These are phyloP conservation scores for Florisuga fusca DNA, from an alignment of 2,797 vertebrate genomes.

Conservation along the genomic window DNA sequence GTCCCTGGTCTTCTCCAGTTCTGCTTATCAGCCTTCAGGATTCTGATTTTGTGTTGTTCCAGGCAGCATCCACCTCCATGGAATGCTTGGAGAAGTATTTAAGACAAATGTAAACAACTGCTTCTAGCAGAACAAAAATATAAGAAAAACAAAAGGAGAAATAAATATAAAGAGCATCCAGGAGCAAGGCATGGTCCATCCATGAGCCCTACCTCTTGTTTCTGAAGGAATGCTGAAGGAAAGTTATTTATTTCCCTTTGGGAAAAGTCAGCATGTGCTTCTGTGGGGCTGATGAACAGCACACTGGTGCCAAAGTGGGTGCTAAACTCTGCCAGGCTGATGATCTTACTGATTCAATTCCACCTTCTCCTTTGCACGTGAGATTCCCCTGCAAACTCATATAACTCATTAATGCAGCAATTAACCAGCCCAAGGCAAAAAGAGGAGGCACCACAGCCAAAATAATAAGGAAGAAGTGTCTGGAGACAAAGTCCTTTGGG, in stretches of 20 bases:
- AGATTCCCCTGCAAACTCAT: neutral
- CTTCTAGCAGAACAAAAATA: neutral
- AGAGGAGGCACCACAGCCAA: no score
- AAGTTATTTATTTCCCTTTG: neutral
- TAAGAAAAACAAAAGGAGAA: neutral
- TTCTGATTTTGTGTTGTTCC: neutral
- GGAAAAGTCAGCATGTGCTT: accelerated
- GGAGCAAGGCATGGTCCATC: neutral
- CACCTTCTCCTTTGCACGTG: accelerated
- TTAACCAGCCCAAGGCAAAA: neutral
- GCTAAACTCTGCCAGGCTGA: neutral
- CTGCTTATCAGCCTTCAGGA: neutral
- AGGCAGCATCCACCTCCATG: neutral
- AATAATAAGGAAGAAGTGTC: neutral
- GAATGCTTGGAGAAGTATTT: neutral
- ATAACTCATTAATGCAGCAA: neutral
- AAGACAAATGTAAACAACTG: neutral
- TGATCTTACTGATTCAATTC: neutral
- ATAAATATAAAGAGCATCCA: neutral
- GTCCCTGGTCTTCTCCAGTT: neutral
- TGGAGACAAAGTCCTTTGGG: neutral
- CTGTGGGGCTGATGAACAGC: neutral
- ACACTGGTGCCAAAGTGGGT: accelerated
- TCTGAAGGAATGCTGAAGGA: neutral
- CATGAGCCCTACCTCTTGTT: neutral